Percentiles rank a stretch among this genome's conserved stretches.
phyloP scores from a whole-genome alignment of 2,888 invertebrate species.

The Nowickia ferox region DNA sequence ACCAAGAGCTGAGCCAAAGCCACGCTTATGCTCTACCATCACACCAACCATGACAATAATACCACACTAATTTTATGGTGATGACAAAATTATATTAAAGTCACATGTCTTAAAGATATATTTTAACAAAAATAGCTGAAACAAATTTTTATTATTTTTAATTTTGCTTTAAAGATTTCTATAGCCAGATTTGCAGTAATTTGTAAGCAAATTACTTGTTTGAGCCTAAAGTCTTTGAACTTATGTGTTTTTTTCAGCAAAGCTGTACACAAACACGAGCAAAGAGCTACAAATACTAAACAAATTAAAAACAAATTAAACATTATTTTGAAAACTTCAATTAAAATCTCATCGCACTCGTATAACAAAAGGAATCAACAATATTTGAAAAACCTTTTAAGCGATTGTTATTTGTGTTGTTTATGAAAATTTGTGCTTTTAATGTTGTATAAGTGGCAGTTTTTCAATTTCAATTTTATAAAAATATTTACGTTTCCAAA shows the following conservation, averaged over 20 bases:
- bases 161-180: conserved; percentile 20
- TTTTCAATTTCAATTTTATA: conserved; percentile 61
- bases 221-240: conserved; percentile 54
- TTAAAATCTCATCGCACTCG: conserved; percentile 40
- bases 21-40: background rate
- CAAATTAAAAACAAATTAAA: conserved; percentile 71
- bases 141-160: background rate
- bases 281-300: conserved; percentile 56
- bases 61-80: conserved; percentile 42
- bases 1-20: conserved; percentile 32
- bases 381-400: conserved; percentile 39
- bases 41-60: background rate
- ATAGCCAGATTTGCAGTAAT: conserved; percentile 46
- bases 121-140: background rate
- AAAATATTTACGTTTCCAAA: conserved; percentile 61
- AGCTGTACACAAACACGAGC: background rate
- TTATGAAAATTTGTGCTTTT: conserved; percentile 57
- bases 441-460: conserved; percentile 50
- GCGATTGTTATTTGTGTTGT: conserved; percentile 14
- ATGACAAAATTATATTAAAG: conserved; percentile 47
- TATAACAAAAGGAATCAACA: background rate
- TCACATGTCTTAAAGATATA: conserved; percentile 33
- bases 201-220: conserved; percentile 69
- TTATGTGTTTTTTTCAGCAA: background rate
- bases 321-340: conserved; percentile 60